Base-by-base conservation (phyloP, 2,113 vertebrate genomes). In the Daboia siamensis region DNA sequence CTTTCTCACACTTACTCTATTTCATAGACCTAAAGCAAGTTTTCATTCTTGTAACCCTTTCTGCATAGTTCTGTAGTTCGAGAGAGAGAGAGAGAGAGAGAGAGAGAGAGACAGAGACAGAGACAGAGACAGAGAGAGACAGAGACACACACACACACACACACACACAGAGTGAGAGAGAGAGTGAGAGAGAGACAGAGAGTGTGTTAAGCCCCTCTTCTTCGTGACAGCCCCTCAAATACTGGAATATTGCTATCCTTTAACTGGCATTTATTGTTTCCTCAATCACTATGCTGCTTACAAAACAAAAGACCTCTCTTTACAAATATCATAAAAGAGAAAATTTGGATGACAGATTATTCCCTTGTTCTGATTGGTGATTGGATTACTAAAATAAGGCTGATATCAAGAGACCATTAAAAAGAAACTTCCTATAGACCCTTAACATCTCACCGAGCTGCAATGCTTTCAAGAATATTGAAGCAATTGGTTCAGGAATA, bases 211-310 rank as follows among this genome's bases (percentile, higher is more conserved):
- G 8, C 48, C 48, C 48, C 8, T 51, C 48, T 51, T 51, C 1
- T 51, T 51, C 9, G 1, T 51, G 48, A 51, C 48, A 51, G 8
- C 48, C 48, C 48, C 48, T 51, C 8, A 51, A 9, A 51, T 51
- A 51, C 48, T 51, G 48, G 48, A 51, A 51, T 51, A 51, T 8
- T 51, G 48, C 48, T 51, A 57, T 55, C 3, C 1, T 93, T 96
- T 94, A 86, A 94, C 92, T 92, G 94, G n/a, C 85, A 94, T 91
- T 87, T 86, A 93, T 54, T 93, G 90, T 88, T 91, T 92, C 94
- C 95, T 94, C 0, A 0, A 92, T 1, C 69, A 90, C 93, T n/a
- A 84, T 2, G 12, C n/a, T 11, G 4, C 91, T 90, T n/a, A 46
- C 85, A 87, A n/a, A 93, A 93, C 93, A 48, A 2, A 2, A 0